phyloP scores from a whole-genome alignment of 2,797 vertebrate species.

The Chaetodon trifasciatus region DNA sequence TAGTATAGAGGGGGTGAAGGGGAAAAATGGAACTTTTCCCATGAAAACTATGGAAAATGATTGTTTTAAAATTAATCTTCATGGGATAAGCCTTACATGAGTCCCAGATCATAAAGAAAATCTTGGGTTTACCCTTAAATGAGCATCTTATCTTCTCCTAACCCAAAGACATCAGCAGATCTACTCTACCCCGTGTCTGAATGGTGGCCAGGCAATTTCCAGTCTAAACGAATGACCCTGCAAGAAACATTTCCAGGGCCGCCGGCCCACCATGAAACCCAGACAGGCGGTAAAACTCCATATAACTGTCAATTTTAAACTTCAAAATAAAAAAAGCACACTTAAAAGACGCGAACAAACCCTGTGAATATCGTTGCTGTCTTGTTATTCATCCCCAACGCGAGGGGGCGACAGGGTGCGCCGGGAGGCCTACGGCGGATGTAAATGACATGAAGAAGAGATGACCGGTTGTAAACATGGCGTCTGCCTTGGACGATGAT shows the following conservation, averaged over 20 bases:
- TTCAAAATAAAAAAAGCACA: neutral
- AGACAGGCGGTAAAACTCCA: too few relatives aligned
- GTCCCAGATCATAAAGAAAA: neutral
- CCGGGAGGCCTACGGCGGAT: accelerated
- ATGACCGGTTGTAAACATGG: slow-evolving; percentile 97
- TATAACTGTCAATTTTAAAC: neutral
- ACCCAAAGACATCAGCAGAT: neutral
- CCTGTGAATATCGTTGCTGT: neutral
- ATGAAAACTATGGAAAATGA: too few relatives aligned
- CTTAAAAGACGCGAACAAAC: too few relatives aligned
- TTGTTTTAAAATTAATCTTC: too few relatives aligned
- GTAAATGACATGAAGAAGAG: slow-evolving; percentile 67
- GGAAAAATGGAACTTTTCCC: too few relatives aligned
- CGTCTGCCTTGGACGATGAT: slow-evolving; percentile 95
- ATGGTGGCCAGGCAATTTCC: neutral
- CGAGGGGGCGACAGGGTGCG: slow-evolving; percentile 64
- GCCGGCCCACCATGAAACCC: too few relatives aligned
- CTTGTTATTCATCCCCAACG: slow-evolving; percentile 57
- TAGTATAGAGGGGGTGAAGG: neutral
- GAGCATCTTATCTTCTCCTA: neutral
- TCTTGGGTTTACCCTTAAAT: neutral
- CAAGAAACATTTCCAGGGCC: neutral
- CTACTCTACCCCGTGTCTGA: neutral
- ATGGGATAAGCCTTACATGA: neutral
- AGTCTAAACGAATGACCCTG: neutral